Percentiles rank a stretch among this genome's conserved stretches.
Conservation (phyloP, 2,888 invertebrate genomes). For the Cantharis rustica region DNA sequence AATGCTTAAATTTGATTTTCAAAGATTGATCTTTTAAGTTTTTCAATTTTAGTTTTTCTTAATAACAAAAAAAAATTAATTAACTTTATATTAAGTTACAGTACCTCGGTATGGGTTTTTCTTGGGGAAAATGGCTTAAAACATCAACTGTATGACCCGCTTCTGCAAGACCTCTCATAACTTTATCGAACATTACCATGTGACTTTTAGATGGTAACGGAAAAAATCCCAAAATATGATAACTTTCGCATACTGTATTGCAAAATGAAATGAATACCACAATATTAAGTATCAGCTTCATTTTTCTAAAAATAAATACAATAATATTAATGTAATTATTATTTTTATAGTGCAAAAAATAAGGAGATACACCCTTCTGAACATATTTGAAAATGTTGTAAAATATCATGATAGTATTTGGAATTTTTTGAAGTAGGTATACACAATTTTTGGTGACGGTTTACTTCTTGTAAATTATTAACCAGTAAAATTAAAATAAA, state of each 20-base stretch:
- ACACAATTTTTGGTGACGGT: too few species aligned
- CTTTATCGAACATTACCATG: background rate
- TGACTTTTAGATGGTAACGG: background rate
- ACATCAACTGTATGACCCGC: slow-evolving; percentile 32
- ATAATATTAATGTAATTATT: background rate
- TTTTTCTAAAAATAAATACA: slow-evolving; percentile 13
- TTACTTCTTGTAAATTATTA: too few species aligned
- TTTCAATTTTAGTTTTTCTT: too few species aligned
- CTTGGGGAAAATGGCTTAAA: slow-evolving; percentile 41
- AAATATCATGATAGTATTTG: too few species aligned
- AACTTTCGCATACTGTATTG: background rate
- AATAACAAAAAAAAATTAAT: too few species aligned
- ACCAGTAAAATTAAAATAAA: too few species aligned
- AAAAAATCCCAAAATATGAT: background rate
- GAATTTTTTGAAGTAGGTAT: too few species aligned
- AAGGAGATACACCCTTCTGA: too few species aligned
- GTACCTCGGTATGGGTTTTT: slow-evolving; percentile 9
- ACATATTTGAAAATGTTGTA: too few species aligned
- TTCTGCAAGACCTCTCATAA: background rate
- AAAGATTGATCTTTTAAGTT: too few species aligned
- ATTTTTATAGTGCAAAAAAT: too few species aligned
- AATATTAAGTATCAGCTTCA: background rate
- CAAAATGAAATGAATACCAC: background rate
- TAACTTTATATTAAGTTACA: background rate
- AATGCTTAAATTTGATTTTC: too few species aligned